These are phyloP conservation scores for Agonopterix heracliana DNA, from an alignment of 2,888 invertebrate genomes.

Conservation along the genomic window DNA sequence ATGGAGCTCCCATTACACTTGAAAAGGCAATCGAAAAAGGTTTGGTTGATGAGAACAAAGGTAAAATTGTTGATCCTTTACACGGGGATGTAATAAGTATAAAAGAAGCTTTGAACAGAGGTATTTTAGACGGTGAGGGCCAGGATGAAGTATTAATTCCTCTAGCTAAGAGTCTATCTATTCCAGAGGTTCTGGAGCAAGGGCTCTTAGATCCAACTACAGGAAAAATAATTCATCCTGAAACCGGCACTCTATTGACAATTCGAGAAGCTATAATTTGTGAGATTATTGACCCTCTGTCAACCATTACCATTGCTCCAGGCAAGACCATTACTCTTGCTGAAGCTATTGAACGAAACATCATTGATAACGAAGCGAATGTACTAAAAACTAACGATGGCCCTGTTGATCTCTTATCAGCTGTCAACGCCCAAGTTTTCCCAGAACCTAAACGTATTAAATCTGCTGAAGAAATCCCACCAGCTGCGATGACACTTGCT, in stretches of 20 bases:
- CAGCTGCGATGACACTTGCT: slow-evolving; percentile 88
- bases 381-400: slow-evolving; percentile 79
- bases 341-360: slow-evolving; percentile 83
- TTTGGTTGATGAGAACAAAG: slow-evolving; percentile 82
- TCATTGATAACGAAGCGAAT: slow-evolving; percentile 83
- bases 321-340: slow-evolving; percentile 82
- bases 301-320: slow-evolving; percentile 79
- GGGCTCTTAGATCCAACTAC: slow-evolving; percentile 86
- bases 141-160: slow-evolving; percentile 87
- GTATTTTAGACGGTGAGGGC: slow-evolving; percentile 86
- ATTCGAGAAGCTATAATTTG: slow-evolving; percentile 90
- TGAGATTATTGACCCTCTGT: slow-evolving; percentile 90
- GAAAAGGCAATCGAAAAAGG: slow-evolving; percentile 84
- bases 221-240: slow-evolving; percentile 89
- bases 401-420: slow-evolving; percentile 80
- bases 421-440: slow-evolving; percentile 82
- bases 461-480: slow-evolving; percentile 78
- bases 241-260: slow-evolving; percentile 86
- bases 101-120: slow-evolving; percentile 88
- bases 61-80: slow-evolving; percentile 89
- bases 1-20: slow-evolving; percentile 80
- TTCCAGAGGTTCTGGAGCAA: slow-evolving; percentile 90
- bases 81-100: slow-evolving; percentile 87
- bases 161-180: slow-evolving; percentile 85
- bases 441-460: slow-evolving; percentile 39